Percentiles rank a stretch among this genome's conserved stretches.
phyloP scores from a whole-genome alignment of 2,888 invertebrate species.

The Temnothorax unifasciatus region DNA sequence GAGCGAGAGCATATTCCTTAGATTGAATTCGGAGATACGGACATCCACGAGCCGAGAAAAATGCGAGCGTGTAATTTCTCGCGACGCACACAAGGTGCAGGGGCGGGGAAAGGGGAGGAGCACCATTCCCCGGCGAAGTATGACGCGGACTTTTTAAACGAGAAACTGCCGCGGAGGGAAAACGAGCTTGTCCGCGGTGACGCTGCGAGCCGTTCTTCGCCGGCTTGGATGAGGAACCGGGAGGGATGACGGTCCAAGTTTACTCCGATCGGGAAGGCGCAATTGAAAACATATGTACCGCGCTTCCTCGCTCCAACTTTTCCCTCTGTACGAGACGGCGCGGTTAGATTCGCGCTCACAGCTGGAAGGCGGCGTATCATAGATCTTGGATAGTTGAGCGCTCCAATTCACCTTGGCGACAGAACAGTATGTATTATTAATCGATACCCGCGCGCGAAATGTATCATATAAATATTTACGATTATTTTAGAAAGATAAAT shows the following conservation, averaged over 20 bases:
- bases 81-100: conserved; percentile 22
- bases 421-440: background rate
- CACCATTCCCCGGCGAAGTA: conserved; percentile 33
- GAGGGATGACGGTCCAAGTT: background rate
- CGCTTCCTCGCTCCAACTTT: conserved; percentile 32
- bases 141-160: conserved; percentile 47
- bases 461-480: background rate
- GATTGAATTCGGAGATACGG: conserved; percentile 70
- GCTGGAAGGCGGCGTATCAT: background rate
- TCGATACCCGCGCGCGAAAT: background rate
- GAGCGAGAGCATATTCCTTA: conserved; percentile 61
- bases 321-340: background rate
- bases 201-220: background rate
- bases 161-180: conserved; percentile 33
- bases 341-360: background rate
- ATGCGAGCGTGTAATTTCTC: conserved; percentile 66
- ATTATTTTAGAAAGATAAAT: background rate
- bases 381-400: conserved; percentile 1
- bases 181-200: conserved; percentile 23
- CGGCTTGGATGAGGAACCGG: background rate
- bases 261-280: conserved; percentile 22
- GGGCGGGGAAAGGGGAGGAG: background rate
- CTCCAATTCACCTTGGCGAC: background rate
- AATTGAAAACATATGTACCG: conserved; percentile 40
- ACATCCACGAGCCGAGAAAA: conserved; percentile 59